Evolutionary conservation across 2,113 vertebrate genomes (phyloP), one percentile per base, ranked within the genome.

Genomic region (Eclectus roratus): DNA sequence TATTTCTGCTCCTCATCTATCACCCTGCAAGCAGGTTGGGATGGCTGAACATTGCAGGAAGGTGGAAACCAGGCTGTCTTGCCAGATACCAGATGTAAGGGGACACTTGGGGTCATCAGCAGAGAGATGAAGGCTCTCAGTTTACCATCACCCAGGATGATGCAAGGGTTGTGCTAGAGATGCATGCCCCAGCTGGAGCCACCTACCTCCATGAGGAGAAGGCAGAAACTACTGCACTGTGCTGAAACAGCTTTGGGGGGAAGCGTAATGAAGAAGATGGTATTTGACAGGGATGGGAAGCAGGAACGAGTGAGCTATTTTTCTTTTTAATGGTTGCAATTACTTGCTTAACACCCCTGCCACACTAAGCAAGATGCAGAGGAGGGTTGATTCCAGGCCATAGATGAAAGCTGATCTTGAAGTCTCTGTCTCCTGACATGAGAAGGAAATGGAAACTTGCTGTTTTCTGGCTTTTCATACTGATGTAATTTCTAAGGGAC

Each of bases 381-480:
- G 77, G 65, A 95, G 73, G 69, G 83, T 12, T 85, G 94, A 88
- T 91, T 76, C 80, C 80, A 92, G 91, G 66, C 83, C 11, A 3
- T 1, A 88, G 88, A 88, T 86, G 88, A 93, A 93, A 95, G 93
- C 86, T 94, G 93, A 87, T 96, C 65, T 86, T 19, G n/a, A 94
- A 77, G 65, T 76, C 72, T 84, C 74, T 70, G 92, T 92, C 88
- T 91, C 55, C 85, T 93, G 83, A 80, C 74, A 53, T 52, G 86
- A 93, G 80, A 70, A 91, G 29, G 70, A 95, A 94, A 96, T 96
- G 86, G 86, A 92, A 96, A 91, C 86, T 94, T 49, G 18, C 85
- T 72, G 58, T 72, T 92, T 93, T 91, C 80, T 91, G 79, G 88
- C 91, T 88, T 85, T 95, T 93, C 83, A 94, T 79, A 81, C 73